phyloP scores from a whole-genome alignment of 2,113 vertebrate genomes.

The Piaya cayana region DNA sequence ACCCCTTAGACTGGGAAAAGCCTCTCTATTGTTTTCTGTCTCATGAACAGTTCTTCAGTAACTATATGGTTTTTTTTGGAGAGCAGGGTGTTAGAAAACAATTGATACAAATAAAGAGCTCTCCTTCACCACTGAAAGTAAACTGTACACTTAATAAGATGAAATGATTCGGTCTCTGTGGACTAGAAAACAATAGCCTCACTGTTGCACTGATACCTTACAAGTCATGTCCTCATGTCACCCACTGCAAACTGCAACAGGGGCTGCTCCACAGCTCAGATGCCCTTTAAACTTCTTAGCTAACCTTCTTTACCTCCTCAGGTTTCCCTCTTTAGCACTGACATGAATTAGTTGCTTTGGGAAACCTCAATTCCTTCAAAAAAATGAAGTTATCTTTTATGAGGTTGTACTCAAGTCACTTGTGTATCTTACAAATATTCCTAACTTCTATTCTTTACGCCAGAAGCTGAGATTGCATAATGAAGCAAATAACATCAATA shows the following conservation, averaged over 20 bases:
- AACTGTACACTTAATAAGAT: neutral
- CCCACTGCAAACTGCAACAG: neutral
- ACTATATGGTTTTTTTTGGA: slow-evolving; percentile 29
- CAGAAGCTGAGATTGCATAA: neutral
- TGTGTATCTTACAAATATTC: neutral
- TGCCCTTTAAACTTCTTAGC: slow-evolving; percentile 26
- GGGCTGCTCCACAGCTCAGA: neutral
- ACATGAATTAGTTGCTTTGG: neutral
- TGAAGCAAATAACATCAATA: neutral
- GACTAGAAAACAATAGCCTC: slow-evolving; percentile 19
- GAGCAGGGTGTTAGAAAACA: slow-evolving; percentile 51
- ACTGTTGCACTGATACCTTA: slow-evolving; percentile 34
- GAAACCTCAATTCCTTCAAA: neutral
- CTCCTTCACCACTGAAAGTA: slow-evolving; percentile 7
- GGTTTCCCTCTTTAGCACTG: neutral
- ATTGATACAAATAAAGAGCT: neutral
- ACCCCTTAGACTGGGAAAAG: slow-evolving; percentile 46
- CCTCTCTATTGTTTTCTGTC: slow-evolving; percentile 44
- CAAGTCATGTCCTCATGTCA: neutral
- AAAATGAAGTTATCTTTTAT: neutral
- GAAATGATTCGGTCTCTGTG: slow-evolving; percentile 1
- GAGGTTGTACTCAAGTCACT: neutral
- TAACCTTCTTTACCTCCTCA: slow-evolving; percentile 6
- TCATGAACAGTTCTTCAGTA: slow-evolving; percentile 27
- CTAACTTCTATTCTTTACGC: neutral